These are phyloP conservation scores for Selene dorsalis DNA, from an alignment of 2,797 vertebrate species.

Conservation along the genomic window DNA sequence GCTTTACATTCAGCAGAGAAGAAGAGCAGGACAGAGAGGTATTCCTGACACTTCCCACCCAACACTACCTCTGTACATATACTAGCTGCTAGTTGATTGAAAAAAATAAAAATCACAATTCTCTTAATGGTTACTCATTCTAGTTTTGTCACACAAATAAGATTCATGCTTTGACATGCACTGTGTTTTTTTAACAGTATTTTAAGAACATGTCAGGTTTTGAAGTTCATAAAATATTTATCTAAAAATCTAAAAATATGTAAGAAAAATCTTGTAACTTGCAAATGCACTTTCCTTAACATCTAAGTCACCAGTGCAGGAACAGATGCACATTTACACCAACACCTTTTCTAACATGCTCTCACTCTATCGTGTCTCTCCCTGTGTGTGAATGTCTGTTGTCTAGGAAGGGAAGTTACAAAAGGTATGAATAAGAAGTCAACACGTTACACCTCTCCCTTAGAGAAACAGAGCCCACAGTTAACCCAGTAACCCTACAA, in stretches of 20 bases:
- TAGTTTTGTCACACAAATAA: background rate
- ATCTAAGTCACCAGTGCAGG: no score
- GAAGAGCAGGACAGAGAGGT: constrained; percentile 87
- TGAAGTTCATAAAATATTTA: background rate
- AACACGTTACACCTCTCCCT: constrained; percentile 14
- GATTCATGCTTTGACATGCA: background rate
- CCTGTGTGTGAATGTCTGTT: constrained; percentile 41
- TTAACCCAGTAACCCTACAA: constrained; percentile 31
- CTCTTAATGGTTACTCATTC: background rate
- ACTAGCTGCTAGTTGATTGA: background rate
- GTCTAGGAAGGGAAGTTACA: constrained; percentile 56
- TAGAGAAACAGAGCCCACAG: constrained; percentile 25
- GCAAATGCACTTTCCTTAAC: background rate
- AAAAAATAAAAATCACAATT: background rate
- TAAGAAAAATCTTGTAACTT: background rate
- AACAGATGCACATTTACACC: background rate
- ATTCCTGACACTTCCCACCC: constrained; percentile 32
- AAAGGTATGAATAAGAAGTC: constrained; percentile 63
- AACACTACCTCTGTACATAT: background rate
- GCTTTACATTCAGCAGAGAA: constrained; percentile 87
- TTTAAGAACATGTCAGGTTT: background rate
- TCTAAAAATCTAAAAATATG: background rate
- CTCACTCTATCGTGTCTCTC: constrained; percentile 15
- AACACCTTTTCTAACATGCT: background rate
- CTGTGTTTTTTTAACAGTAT: background rate